phyloP scores from a whole-genome alignment of 2,888 invertebrate species.

The Archips crataeganus region DNA sequence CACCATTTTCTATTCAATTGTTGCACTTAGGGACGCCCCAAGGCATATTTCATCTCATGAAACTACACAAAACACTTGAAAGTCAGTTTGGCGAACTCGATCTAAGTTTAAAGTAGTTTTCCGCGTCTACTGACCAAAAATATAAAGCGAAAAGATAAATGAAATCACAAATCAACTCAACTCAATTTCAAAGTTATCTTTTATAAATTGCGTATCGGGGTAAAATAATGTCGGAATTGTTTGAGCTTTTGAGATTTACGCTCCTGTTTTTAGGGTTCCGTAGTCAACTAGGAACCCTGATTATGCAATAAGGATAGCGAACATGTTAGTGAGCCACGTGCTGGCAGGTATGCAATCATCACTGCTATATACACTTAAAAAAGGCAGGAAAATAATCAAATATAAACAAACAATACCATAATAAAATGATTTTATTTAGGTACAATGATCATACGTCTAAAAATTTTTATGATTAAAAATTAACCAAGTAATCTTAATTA shows the following conservation, averaged over 20 bases:
- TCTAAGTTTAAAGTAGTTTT: constrained; percentile 46
- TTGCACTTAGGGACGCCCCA: constrained; percentile 2
- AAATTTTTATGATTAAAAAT: too few species aligned
- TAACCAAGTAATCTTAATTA: too few species aligned
- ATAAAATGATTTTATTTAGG: too few species aligned
- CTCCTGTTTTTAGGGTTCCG: not conserved
- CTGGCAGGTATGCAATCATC: too few species aligned
- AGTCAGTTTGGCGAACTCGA: constrained; percentile 44
- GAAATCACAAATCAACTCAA: constrained; percentile 39
- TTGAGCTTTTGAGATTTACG: not conserved
- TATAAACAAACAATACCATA: too few species aligned
- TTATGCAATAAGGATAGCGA: too few species aligned
- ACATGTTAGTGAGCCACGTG: too few species aligned
- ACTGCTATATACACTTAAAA: too few species aligned
- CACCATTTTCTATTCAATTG: not conserved
- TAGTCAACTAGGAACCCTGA: too few species aligned
- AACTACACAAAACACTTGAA: constrained; percentile 44
- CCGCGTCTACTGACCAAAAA: constrained; percentile 36
- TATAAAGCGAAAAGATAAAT: constrained; percentile 37
- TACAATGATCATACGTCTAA: too few species aligned
- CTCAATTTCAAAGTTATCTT: constrained; percentile 28
- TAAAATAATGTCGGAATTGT: not conserved
- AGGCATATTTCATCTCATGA: constrained; percentile 38
- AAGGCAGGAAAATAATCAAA: too few species aligned
- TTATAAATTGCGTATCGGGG: constrained; percentile 32